Evolutionary conservation across 1,140 invertebrate species (phyloP).

Genomic region (Acromyrmex charruanus): DNA sequence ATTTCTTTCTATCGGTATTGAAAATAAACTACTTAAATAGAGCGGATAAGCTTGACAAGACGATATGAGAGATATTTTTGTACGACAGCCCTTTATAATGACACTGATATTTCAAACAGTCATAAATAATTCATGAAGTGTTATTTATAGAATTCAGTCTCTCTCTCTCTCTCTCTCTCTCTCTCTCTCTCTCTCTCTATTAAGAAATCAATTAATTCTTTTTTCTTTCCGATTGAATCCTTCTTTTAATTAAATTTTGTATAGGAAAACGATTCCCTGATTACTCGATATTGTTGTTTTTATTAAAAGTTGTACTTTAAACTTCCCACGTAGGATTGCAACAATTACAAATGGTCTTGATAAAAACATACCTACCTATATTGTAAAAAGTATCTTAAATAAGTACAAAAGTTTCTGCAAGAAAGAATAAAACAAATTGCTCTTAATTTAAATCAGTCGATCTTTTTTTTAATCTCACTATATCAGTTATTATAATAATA

Average conservation of each 20-base stretch:
- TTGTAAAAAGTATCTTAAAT: not conserved
- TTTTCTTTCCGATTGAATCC: not conserved
- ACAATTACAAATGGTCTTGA: not conserved
- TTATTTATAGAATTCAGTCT: not conserved
- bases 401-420: not conserved
- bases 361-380: not conserved
- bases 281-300: not conserved
- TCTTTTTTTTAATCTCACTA: not conserved
- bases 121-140: not conserved
- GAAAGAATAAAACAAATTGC: not conserved
- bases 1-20: slow-evolving; percentile 11
- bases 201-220: not conserved
- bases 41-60: not conserved
- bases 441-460: not conserved
- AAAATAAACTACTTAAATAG: slow-evolving; percentile 3
- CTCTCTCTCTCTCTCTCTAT: not conserved
- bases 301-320: not conserved
- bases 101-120: not conserved
- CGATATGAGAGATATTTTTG: not conserved
- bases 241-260: slow-evolving; percentile 19
- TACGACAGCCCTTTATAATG: no score
- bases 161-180: not conserved
- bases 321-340: not conserved
- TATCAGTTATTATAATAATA: not conserved
- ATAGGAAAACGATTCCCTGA: not conserved